Conservation (phyloP, 2,888 invertebrate genomes). For the Neoascia interrupta region DNA sequence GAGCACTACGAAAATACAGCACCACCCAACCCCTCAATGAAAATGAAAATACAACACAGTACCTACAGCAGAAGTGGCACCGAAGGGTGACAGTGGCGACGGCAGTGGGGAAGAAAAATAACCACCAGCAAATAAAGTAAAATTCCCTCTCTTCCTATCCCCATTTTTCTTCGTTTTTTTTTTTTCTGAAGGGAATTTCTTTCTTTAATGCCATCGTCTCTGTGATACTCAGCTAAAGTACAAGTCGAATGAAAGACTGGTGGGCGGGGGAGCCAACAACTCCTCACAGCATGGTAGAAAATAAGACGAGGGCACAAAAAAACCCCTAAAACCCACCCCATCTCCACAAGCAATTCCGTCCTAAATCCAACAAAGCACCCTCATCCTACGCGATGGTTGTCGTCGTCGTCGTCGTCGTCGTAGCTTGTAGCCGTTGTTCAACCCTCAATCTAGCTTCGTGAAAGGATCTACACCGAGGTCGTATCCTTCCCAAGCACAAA, state of each 20-base stretch:
- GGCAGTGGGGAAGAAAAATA: conserved; percentile 37
- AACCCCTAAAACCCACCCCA: conserved; percentile 53
- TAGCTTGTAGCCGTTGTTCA: conserved; percentile 45
- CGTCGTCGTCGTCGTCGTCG: conserved; percentile 38
- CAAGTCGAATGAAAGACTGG: conserved; percentile 36
- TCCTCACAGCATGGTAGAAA: conserved; percentile 40
- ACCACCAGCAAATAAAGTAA: conserved; percentile 59
- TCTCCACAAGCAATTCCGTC: conserved; percentile 65
- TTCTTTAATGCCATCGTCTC: conserved; percentile 58
- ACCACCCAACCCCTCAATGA: conserved; percentile 60
- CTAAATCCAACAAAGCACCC: conserved; percentile 69
- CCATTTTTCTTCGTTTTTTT: conserved; percentile 38
- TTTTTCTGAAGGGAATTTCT: conserved; percentile 35
- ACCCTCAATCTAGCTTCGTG: conserved; percentile 61
- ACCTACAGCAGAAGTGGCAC: conserved; percentile 28
- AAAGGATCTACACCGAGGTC: conserved; percentile 68
- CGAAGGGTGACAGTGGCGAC: conserved; percentile 24
- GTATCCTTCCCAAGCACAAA: conserved; percentile 60
- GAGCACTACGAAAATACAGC: conserved; percentile 19
- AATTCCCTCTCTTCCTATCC: conserved; percentile 63
- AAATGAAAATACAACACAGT: conserved; percentile 71
- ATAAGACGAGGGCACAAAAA: conserved; percentile 42
- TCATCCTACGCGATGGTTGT: conserved; percentile 65
- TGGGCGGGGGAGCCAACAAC: conserved; percentile 16
- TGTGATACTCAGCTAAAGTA: conserved; percentile 53